Evolutionary conservation across 1,140 invertebrate genomes (phyloP).

Genomic region (Polypedilum pembai): DNA sequence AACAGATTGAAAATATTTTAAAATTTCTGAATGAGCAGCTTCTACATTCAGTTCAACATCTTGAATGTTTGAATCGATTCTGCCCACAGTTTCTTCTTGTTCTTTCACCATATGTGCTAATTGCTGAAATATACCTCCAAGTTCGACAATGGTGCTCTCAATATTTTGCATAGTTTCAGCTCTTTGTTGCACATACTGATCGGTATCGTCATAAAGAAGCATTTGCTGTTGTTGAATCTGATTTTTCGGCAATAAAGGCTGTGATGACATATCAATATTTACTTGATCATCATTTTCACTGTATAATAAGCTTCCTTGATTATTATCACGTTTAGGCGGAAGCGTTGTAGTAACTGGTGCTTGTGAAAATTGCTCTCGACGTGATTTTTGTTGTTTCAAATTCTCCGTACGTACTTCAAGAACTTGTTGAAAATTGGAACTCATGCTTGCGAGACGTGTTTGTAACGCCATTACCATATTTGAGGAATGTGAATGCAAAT

Average conservation of each 20-base stretch:
- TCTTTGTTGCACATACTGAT: conserved; percentile 83
- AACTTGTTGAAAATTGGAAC: conserved; percentile 92
- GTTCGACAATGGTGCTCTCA: conserved; percentile 96
- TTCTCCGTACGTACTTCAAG: conserved; percentile 86
- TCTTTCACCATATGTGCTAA: conserved; percentile 98
- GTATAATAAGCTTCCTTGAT: conserved; percentile 45
- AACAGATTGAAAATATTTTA: conserved; percentile 97
- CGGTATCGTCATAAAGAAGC: conserved; percentile 74
- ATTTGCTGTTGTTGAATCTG: conserved; percentile 53
- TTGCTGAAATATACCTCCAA: conserved; percentile 98
- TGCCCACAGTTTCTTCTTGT: conserved; percentile 96
- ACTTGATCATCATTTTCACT: conserved; percentile 65
- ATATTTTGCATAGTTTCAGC: conserved; percentile 99
- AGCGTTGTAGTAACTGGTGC: conserved; percentile 59
- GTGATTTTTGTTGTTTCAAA: conserved; percentile 87
- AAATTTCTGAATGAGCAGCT: conserved; percentile 91
- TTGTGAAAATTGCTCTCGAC: conserved; percentile 90
- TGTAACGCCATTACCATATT: conserved; percentile 91
- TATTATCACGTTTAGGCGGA: conserved; percentile 65
- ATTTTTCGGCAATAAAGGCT: conserved; percentile 38
- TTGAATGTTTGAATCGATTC: conserved; percentile 96
- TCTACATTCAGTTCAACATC: conserved; percentile 94
- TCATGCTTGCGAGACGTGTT: conserved; percentile 93
- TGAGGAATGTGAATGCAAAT: conserved; percentile 90
- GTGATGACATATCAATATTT: conserved; percentile 62